Evolutionary conservation across 2,113 vertebrate genomes (phyloP).

Genomic region (Aythya baeri): DNA sequence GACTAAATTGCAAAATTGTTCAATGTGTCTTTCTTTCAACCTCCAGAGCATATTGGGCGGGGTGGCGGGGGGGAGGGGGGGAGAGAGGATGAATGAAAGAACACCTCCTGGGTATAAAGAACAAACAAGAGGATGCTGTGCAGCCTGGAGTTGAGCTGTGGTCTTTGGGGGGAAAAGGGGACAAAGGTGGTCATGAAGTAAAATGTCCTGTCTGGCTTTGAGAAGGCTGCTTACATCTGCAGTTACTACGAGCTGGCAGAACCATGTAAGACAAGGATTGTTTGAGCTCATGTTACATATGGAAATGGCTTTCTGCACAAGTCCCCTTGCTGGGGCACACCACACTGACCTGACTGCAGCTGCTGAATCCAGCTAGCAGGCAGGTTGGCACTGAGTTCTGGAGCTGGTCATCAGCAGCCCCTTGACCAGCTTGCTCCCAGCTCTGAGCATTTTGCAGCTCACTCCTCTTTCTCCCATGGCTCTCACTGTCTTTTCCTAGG

Average conservation of each 20-base stretch:
- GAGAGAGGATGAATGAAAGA: background rate
- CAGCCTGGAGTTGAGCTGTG: background rate
- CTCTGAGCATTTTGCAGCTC: background rate
- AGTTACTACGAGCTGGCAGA: background rate
- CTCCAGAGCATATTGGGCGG: background rate
- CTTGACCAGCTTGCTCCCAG: background rate
- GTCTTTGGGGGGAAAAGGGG: background rate
- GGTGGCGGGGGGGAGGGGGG: no score
- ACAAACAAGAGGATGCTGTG: background rate
- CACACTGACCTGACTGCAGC: background rate
- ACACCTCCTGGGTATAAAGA: background rate
- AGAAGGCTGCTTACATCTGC: background rate
- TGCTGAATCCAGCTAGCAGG: background rate
- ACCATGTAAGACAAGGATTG: background rate
- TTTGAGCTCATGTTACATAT: background rate
- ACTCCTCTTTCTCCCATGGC: background rate
- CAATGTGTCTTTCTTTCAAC: background rate
- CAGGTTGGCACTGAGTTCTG: background rate
- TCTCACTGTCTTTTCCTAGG: background rate
- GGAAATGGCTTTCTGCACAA: background rate
- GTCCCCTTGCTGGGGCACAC: background rate
- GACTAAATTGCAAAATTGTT: background rate
- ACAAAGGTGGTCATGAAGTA: background rate
- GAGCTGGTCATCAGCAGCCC: background rate
- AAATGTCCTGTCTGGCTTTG: background rate